Evolutionary conservation across 2,113 vertebrate species (phyloP), one percentile per base, ranked within the genome.

Genomic region (Poeciliopsis turrubarensis): DNA sequence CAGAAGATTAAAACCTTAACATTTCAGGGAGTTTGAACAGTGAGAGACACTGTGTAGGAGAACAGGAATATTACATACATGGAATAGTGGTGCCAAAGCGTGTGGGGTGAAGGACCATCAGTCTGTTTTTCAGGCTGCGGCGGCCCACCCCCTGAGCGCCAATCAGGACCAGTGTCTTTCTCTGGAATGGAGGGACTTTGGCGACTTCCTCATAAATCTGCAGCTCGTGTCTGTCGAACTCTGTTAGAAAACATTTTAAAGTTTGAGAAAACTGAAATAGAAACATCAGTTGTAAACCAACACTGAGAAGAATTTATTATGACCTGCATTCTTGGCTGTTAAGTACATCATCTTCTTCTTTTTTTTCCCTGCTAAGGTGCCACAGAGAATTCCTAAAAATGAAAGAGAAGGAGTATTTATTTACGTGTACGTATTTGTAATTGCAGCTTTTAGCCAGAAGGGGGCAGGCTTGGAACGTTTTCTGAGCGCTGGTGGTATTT

Each of bases 261-360:
- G n/a, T 51, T n/a, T 78, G n/a, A 85, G 30, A 47, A 26, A 30
- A 39, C 54, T 6, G 72, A 11, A 13, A 14, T 22, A 0, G 44
- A 66, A 60, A 47, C 5, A 4, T 30, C 17, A 77, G 26, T 26
- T n/a, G 66, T 27, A 60, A 39, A 39, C 25, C 14, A 51, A 25
- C 11, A 19, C n/a, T 19, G 41, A n/a, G 6, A 32, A 13, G n/a
- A 41, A 31, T 25, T 22, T n/a, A 14, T 41, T 72, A 75, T 72
- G 22, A 97, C 98, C 98, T 96, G 98, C 98, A 85, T 99, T 99
- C 93, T 95, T 97, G 73, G 97, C 97, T 44, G 97, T 99, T 75
- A 99, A 94, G 86, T 99, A 99, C 98, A 99, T 99, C 97, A 98
- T 99, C 86, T 98, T 99, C 90, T 98, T 99, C 94, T 99, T 99